Evolutionary conservation across 2,797 vertebrate species (phyloP).

Genomic region (Gallinago nigripennis): DNA sequence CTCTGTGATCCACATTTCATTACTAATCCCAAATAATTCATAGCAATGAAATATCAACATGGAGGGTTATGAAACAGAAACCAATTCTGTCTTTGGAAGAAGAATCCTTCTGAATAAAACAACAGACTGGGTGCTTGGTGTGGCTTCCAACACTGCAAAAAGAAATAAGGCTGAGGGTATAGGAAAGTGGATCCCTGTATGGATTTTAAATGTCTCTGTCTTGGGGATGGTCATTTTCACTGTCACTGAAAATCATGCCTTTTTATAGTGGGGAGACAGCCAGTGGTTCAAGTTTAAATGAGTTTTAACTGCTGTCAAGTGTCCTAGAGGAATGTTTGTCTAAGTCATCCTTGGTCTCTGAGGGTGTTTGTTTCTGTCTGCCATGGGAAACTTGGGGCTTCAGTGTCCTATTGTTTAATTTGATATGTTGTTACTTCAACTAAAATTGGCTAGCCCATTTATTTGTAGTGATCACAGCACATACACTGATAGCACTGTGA

Average conservation of each 20-base stretch:
- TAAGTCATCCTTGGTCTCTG: conserved; percentile 3
- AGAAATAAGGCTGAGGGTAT: not conserved
- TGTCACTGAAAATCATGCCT: conserved; percentile 23
- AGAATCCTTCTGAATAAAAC: not conserved
- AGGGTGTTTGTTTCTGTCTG: conserved; percentile 9
- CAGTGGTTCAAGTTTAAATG: conserved; percentile 4
- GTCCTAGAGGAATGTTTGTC: not conserved
- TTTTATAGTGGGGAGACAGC: not conserved
- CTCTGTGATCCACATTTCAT: not conserved
- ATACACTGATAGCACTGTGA: not conserved
- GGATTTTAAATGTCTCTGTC: conserved; percentile 12
- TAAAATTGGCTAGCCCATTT: not conserved
- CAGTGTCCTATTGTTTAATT: not conserved
- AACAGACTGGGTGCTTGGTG: not conserved
- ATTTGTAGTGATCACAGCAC: not conserved
- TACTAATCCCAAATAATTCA: not conserved
- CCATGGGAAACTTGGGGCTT: not conserved
- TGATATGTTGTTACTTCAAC: conserved; percentile 19
- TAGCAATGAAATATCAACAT: not conserved
- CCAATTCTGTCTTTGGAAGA: not conserved
- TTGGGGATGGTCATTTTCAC: conserved; percentile 13
- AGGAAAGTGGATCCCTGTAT: not conserved
- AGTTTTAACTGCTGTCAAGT: conserved; percentile 9
- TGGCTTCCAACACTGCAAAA: not conserved
- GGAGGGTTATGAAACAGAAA: not conserved